Conservation (phyloP, 2,888 invertebrate species). For the Eupsilia transversa region DNA sequence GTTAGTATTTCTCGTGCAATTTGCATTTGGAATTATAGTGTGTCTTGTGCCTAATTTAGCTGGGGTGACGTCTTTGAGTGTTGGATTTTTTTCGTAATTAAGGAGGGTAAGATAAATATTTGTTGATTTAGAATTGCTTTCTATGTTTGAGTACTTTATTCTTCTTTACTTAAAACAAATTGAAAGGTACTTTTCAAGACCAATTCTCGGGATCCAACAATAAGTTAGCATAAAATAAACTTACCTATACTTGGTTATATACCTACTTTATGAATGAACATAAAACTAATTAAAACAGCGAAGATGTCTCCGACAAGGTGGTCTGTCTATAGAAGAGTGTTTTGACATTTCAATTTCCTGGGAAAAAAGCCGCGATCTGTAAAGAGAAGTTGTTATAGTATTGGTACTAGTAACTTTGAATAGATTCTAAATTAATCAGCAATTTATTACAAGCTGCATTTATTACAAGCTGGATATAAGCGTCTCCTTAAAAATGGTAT, state of each 20-base stretch:
- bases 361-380: constrained; percentile 12
- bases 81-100: constrained; percentile 41
- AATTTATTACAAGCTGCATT: background rate
- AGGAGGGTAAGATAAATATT: constrained; percentile 22
- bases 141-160: constrained; percentile 14
- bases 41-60: constrained; percentile 54
- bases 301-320: constrained; percentile 6
- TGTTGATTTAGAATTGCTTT: constrained; percentile 9
- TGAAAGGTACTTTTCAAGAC: background rate
- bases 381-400: constrained; percentile 4
- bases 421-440: background rate
- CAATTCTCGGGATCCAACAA: background rate
- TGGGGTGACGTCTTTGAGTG: constrained; percentile 38
- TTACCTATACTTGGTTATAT: background rate
- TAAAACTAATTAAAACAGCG: constrained; percentile 39
- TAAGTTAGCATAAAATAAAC: background rate
- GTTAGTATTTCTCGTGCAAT: constrained; percentile 50
- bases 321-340: constrained; percentile 4
- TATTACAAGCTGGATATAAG: background rate
- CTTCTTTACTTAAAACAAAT: background rate
- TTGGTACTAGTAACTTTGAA: constrained; percentile 4
- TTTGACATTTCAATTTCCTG: constrained; percentile 58
- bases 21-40: constrained; percentile 67
- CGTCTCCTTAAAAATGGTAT: background rate
- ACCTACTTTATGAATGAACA: background rate